Percentiles rank a stretch among this genome's conserved stretches.
Conservation (phyloP, 2,888 invertebrate species). For the Chrysotoxum bicinctum region DNA sequence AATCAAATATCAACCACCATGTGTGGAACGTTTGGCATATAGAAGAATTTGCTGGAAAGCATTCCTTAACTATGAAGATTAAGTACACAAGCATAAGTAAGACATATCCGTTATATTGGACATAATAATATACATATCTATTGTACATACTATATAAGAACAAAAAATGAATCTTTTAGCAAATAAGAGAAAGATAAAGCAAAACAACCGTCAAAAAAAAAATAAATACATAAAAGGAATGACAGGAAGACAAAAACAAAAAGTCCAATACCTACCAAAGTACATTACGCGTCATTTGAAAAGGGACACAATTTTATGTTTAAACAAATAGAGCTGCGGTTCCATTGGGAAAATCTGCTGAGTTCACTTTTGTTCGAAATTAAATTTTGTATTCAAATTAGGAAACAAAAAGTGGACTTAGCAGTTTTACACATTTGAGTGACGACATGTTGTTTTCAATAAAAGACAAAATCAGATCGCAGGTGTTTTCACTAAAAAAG, state of each 20-base stretch:
- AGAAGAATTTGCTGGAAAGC: constrained; percentile 17
- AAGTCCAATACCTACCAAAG: not conserved
- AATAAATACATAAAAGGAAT: constrained; percentile 16
- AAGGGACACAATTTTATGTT: not conserved
- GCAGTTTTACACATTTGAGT: too few species aligned
- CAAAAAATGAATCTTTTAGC: constrained; percentile 15
- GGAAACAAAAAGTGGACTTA: too few species aligned
- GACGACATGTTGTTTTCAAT: too few species aligned
- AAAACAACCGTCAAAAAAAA: constrained; percentile 18
- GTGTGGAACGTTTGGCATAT: not conserved
- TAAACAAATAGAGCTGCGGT: too few species aligned
- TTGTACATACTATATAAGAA: not conserved
- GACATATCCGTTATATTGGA: constrained; percentile 44
- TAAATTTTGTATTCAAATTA: too few species aligned
- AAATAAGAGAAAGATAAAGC: constrained; percentile 48
- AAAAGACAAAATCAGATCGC: too few species aligned
- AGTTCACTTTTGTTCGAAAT: too few species aligned
- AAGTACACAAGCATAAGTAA: constrained; percentile 27
- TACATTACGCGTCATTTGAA: not conserved
- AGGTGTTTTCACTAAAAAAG: too few species aligned
- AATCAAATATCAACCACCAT: not conserved
- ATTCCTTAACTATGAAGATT: constrained; percentile 39
- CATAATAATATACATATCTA: constrained; percentile 9
- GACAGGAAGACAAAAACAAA: constrained; percentile 4
- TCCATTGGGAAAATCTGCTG: too few species aligned